A percentile compares a stretch with the other conserved stretches of the same genome.
Evolutionary conservation across 2,888 invertebrate genomes (phyloP).

Genomic region (Stictocephala bisonia): DNA sequence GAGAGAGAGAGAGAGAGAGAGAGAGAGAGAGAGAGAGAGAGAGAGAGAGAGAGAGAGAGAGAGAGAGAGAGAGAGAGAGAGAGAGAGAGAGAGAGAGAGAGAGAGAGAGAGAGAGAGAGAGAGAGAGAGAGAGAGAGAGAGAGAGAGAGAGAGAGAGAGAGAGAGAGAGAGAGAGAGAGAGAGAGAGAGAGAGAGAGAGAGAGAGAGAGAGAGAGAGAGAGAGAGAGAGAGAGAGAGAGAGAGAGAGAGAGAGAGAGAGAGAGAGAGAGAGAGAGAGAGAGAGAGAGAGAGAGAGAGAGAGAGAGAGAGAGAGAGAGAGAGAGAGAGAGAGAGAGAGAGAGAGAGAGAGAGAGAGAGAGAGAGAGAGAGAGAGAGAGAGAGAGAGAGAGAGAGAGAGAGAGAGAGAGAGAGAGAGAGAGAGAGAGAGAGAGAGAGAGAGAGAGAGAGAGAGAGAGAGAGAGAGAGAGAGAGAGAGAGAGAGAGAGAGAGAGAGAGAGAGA

Average conservation of each 20-base stretch:
- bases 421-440: not conserved
- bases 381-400: not conserved
- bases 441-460: too few species aligned
- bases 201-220: not conserved
- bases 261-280: not conserved
- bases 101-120: too few species aligned
- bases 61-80: too few species aligned
- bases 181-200: not conserved
- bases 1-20: not conserved
- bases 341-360: not conserved
- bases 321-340: not conserved
- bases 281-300: not conserved
- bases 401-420: not conserved
- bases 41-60: not conserved
- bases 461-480: too few species aligned
- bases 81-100: too few species aligned
- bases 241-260: not conserved
- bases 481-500: too few species aligned
- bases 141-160: too few species aligned
- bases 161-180: not conserved
- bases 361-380: not conserved
- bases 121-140: too few species aligned
- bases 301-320: not conserved
- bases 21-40: not conserved
- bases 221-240: not conserved